phyloP scores from a whole-genome alignment of 1,140 invertebrate genomes.

The Papilio aristodemus region DNA sequence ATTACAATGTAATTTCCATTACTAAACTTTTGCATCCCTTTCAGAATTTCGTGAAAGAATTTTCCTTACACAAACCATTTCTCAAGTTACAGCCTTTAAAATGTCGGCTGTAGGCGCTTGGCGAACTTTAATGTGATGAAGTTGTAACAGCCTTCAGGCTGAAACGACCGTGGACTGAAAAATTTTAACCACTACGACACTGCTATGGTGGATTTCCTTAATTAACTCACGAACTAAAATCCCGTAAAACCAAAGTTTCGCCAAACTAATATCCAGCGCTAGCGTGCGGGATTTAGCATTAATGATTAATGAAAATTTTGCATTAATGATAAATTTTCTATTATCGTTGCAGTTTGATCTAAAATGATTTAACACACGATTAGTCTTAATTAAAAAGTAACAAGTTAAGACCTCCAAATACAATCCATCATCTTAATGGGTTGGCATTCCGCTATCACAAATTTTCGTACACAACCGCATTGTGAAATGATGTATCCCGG shows the following conservation, averaged over 20 bases:
- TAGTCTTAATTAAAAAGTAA: too few relatives aligned
- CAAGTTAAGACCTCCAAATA: too few relatives aligned
- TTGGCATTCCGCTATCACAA: too few relatives aligned
- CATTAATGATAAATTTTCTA: too few relatives aligned
- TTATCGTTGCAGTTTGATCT: too few relatives aligned
- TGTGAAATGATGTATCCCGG: too few relatives aligned
- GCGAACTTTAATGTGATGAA: neutral
- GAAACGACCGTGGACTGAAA: neutral
- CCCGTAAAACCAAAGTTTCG: neutral
- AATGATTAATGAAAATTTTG: neutral
- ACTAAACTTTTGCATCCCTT: too few relatives aligned
- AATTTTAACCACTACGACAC: neutral
- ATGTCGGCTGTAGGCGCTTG: neutral
- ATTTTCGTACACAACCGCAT: too few relatives aligned
- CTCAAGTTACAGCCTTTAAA: neutral
- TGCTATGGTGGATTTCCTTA: neutral
- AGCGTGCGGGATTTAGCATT: neutral
- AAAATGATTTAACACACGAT: too few relatives aligned
- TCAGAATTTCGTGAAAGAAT: too few relatives aligned
- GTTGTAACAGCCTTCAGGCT: neutral
- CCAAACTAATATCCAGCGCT: neutral
- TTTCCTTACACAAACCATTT: neutral
- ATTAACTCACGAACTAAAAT: neutral
- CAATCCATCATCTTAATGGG: too few relatives aligned
- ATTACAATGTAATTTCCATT: too few relatives aligned